Conservation (phyloP, 1,140 invertebrate species). For the Aphidius ervi region DNA sequence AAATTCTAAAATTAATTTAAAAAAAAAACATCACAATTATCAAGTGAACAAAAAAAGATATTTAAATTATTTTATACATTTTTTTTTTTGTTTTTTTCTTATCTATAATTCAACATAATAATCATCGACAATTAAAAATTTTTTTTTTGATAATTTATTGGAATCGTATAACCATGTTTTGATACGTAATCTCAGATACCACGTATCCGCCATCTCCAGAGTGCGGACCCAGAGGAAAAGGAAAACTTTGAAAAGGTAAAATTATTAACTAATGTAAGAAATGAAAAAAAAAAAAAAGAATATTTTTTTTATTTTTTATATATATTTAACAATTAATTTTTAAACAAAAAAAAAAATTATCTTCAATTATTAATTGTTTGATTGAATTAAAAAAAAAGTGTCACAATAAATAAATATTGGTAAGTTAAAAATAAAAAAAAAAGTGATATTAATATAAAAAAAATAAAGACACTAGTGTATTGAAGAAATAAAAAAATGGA, state of each 20-base stretch:
- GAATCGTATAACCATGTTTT: conserved; percentile 45
- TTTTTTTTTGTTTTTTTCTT: conserved; percentile 1
- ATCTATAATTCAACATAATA: not conserved
- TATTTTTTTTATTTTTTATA: conserved; percentile 2
- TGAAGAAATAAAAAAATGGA: conserved; percentile 10
- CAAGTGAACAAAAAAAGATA: too few species aligned
- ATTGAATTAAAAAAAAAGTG: too few species aligned
- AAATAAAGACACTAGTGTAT: conserved; percentile 1
- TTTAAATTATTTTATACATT: conserved; percentile 5
- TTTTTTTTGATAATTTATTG: conserved; percentile 15
- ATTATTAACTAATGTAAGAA: conserved; percentile 37
- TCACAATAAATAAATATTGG: conserved; percentile 1
- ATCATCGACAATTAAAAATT: conserved; percentile 15
- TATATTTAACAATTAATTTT: too few species aligned
- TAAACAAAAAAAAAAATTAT: too few species aligned
- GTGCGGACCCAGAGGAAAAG: conserved; percentile 61
- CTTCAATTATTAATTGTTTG: too few species aligned
- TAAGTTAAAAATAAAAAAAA: not conserved
- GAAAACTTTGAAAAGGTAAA: conserved; percentile 73
- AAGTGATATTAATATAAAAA: not conserved
- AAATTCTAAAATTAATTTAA: not conserved
- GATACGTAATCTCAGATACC: conserved; percentile 55
- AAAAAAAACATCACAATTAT: not conserved
- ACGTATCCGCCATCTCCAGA: conserved; percentile 53
- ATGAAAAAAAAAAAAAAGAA: conserved; percentile 12